Percentiles rank a stretch among this genome's conserved stretches.
Conservation (phyloP, 2,888 invertebrate species). For the Stenichneumon culpator region DNA sequence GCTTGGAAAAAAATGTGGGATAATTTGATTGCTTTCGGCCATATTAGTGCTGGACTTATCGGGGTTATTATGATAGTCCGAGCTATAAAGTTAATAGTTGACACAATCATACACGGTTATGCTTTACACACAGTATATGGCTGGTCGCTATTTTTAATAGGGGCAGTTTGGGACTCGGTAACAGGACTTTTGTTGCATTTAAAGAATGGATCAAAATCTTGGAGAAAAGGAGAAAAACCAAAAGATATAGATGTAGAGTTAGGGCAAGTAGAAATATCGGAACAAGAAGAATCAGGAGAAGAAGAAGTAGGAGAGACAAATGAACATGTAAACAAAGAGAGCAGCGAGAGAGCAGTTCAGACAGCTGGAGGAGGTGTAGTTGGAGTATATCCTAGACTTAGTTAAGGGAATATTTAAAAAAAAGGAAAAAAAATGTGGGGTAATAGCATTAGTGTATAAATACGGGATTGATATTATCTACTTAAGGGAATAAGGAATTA, state of each 20-base stretch:
- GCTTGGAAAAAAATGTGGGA: conserved; percentile 47
- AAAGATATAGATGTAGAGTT: background rate
- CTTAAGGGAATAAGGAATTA: too few species aligned
- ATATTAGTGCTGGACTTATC: conserved; percentile 47
- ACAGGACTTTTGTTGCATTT: background rate
- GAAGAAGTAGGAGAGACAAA: background rate
- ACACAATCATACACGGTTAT: conserved; percentile 42
- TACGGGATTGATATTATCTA: too few species aligned
- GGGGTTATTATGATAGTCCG: conserved; percentile 28
- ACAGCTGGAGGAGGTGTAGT: too few species aligned
- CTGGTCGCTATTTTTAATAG: conserved; percentile 38
- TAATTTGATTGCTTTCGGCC: conserved; percentile 42
- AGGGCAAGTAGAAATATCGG: background rate
- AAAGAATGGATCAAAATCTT: background rate
- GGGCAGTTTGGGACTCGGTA: conserved; percentile 12
- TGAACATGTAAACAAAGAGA: background rate
- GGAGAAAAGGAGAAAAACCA: background rate
- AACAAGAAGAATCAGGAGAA: background rate
- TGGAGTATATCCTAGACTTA: too few species aligned
- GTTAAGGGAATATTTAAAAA: too few species aligned
- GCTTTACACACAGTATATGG: conserved; percentile 48
- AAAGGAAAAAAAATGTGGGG: too few species aligned
- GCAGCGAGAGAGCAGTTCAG: background rate
- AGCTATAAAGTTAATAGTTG: conserved; percentile 38
- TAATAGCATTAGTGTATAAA: too few species aligned